Evolutionary conservation across 2,888 invertebrate species (phyloP).

Genomic region (Cheilosia variabilis): DNA sequence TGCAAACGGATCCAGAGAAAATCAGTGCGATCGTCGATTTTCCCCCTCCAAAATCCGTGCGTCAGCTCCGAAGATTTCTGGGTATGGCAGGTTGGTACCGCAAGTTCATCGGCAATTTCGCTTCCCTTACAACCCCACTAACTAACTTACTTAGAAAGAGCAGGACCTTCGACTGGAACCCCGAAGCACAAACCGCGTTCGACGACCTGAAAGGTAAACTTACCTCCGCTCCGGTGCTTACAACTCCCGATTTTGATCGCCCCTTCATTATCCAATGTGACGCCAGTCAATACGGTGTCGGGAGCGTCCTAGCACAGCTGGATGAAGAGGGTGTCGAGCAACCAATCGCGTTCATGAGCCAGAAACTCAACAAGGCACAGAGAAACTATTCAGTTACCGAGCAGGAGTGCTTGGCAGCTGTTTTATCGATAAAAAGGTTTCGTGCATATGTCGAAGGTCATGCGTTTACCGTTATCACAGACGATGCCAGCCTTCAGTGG

Average conservation of each 20-base stretch:
- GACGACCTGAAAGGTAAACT: not conserved
- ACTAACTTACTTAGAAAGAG: not conserved
- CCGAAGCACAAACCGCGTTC: not conserved
- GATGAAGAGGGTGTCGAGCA: not conserved
- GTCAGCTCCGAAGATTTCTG: too few relatives aligned
- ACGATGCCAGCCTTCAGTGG: conserved; percentile 77
- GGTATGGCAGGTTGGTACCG: too few relatives aligned
- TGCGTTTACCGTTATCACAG: conserved; percentile 71
- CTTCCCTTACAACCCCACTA: not conserved
- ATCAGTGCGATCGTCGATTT: too few relatives aligned
- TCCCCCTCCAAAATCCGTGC: too few relatives aligned
- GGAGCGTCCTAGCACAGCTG: not conserved
- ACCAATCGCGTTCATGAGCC: conserved; percentile 13
- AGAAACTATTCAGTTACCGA: conserved; percentile 23
- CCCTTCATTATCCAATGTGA: conserved; percentile 44
- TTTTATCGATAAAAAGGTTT: not conserved
- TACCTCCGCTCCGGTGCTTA: not conserved
- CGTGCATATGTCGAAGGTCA: not conserved
- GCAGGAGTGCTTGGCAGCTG: conserved; percentile 40
- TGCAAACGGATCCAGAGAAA: conserved; percentile 26
- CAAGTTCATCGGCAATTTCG: too few relatives aligned
- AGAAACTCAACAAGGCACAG: conserved; percentile 28
- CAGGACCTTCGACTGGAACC: not conserved
- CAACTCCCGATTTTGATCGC: conserved; percentile 22
- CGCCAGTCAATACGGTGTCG: conserved; percentile 31